Conservation (phyloP, 2,888 invertebrate genomes). For the Oscheius sp. region DNA sequence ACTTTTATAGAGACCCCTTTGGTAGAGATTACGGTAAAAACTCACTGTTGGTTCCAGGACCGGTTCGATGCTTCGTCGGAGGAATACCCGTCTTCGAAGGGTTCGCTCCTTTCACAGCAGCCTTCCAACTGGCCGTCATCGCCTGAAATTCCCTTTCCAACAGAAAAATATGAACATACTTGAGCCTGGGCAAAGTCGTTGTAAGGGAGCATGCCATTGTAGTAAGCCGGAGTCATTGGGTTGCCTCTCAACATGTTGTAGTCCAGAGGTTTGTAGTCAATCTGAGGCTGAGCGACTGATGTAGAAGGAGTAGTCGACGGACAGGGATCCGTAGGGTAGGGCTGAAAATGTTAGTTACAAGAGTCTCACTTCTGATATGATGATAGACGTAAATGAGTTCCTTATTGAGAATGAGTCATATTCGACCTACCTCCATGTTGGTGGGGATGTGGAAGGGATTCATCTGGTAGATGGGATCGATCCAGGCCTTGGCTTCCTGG, state of each 20-base stretch:
- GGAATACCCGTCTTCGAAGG: conserved; percentile 10
- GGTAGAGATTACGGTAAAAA: conserved; percentile 6
- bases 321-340: conserved; percentile 32
- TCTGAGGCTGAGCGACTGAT: conserved; percentile 23
- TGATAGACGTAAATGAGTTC: no score
- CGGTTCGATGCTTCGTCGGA: conserved; percentile 23
- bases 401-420: no score
- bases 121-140: conserved; percentile 29
- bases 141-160: background rate
- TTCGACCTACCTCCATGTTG: conserved; percentile 8
- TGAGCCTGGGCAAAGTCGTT: conserved; percentile 1
- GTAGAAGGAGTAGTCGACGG: conserved; percentile 35
- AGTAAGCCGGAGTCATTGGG: background rate
- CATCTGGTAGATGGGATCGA: conserved; percentile 4
- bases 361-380: no score
- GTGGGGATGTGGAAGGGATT: conserved; percentile 3
- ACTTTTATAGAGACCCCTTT: background rate
- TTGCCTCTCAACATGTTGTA: conserved; percentile 9
- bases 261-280: conserved; percentile 24
- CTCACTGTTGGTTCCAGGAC: conserved; percentile 41
- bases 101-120: conserved; percentile 11
- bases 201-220: conserved; percentile 5
- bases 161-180: background rate
- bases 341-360: conserved; percentile 7
- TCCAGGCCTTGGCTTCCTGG: conserved; percentile 1